Conservation (phyloP, 2,797 vertebrate genomes). For the Allenopithecus nigroviridis region DNA sequence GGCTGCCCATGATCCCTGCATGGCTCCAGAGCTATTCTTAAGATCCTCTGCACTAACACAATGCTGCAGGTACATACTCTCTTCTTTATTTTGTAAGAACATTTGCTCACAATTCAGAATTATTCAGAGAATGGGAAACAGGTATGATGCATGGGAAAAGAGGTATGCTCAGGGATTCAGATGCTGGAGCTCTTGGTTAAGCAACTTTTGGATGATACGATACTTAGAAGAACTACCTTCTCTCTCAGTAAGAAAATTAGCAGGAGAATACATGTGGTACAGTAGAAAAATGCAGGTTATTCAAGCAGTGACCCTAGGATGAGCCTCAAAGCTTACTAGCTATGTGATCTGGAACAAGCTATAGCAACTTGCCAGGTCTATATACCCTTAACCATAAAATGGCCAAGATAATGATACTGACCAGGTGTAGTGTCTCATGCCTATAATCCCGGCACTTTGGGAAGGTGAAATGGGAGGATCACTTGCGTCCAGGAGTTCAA, state of each 20-base stretch:
- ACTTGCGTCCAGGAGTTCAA: not conserved
- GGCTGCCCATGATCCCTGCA: rapidly evolving
- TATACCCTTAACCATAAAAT: not conserved
- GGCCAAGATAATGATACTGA: not conserved
- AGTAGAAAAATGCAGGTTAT: not conserved
- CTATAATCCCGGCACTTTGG: not conserved
- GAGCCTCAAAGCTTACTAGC: not conserved
- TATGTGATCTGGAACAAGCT: not conserved
- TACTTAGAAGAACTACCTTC: not conserved
- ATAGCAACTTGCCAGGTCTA: not conserved
- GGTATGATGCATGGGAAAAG: not conserved
- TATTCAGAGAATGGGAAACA: not conserved
- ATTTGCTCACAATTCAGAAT: not conserved
- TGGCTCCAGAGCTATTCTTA: not conserved
- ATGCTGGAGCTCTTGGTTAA: not conserved
- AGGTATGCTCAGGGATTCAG: not conserved
- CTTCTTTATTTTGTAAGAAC: not conserved
- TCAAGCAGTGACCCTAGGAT: not conserved
- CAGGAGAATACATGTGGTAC: not conserved
- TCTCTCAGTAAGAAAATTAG: not conserved
- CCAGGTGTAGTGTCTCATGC: not conserved
- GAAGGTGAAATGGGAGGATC: not conserved
- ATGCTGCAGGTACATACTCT: not conserved
- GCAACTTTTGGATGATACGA: not conserved
- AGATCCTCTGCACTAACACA: not conserved